These are phyloP conservation scores for Chinchilla lanigera DNA, from an alignment of 2,113 vertebrate species.

Conservation along the genomic window DNA sequence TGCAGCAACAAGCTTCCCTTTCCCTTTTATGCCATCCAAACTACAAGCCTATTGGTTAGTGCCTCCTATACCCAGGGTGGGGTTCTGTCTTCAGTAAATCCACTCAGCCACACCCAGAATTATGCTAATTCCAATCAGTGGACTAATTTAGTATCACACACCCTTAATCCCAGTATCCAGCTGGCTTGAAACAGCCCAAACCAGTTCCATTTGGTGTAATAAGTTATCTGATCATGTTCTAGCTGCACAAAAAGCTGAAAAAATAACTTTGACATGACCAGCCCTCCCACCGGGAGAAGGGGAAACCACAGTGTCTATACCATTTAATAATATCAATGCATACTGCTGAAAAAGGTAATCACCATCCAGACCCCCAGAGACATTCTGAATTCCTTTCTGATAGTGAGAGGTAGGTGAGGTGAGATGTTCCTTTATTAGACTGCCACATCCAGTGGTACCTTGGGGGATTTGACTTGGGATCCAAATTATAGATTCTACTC, in stretches of 20 bases:
- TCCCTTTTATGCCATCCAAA: background rate
- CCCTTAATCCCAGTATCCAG: background rate
- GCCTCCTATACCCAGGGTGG: background rate
- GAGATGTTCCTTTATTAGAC: background rate
- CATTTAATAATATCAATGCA: background rate
- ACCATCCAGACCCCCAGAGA: background rate
- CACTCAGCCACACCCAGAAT: background rate
- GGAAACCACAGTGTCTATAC: background rate
- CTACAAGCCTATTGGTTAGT: background rate
- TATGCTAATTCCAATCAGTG: background rate
- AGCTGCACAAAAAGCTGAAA: background rate
- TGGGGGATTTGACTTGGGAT: background rate
- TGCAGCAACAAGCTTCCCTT: background rate
- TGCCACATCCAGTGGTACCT: background rate
- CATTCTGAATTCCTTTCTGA: background rate
- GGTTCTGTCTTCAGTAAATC: background rate
- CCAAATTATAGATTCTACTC: background rate
- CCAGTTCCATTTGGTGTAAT: background rate
- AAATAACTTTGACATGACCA: background rate
- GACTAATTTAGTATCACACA: background rate
- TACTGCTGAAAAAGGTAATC: background rate
- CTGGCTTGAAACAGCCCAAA: background rate
- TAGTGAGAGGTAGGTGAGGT: background rate
- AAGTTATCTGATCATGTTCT: background rate
- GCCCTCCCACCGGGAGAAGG: background rate